phyloP scores from a whole-genome alignment of 2,888 invertebrate species.

The Fragum fragum region DNA sequence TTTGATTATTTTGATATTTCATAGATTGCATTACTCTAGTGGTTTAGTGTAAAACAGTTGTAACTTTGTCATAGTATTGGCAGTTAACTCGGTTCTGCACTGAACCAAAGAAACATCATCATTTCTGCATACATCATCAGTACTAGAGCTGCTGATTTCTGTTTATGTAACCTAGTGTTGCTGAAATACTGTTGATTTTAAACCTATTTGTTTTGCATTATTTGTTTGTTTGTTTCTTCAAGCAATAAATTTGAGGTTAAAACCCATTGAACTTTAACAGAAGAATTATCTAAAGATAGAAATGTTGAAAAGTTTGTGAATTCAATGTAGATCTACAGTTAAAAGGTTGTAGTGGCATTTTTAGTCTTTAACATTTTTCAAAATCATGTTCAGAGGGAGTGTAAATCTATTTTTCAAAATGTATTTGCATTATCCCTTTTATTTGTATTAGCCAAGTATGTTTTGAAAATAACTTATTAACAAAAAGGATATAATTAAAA shows the following conservation, averaged over 20 bases:
- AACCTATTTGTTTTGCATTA: neutral
- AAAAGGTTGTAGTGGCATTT: neutral
- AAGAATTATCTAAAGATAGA: neutral
- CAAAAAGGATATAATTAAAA: neutral
- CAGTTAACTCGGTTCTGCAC: no score
- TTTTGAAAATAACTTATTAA: neutral
- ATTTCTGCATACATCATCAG: neutral
- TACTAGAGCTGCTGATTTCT: neutral
- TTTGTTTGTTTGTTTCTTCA: constrained; percentile 20
- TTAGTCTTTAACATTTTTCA: neutral
- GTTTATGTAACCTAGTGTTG: constrained; percentile 10
- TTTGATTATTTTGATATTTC: no score
- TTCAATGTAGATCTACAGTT: neutral
- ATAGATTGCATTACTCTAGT: no score
- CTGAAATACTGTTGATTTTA: constrained; percentile 23
- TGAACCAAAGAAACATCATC: no score
- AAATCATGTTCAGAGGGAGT: neutral
- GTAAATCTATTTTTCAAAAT: neutral
- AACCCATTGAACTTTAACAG: constrained; percentile 12
- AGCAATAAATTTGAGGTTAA: constrained; percentile 15
- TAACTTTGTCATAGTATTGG: no score
- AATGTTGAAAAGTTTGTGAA: neutral
- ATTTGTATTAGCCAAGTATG: neutral
- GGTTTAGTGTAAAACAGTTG: no score
- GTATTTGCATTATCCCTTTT: neutral